These are phyloP conservation scores for Eristalis arbustorum DNA, from an alignment of 2,888 invertebrate species.

Conservation along the genomic window DNA sequence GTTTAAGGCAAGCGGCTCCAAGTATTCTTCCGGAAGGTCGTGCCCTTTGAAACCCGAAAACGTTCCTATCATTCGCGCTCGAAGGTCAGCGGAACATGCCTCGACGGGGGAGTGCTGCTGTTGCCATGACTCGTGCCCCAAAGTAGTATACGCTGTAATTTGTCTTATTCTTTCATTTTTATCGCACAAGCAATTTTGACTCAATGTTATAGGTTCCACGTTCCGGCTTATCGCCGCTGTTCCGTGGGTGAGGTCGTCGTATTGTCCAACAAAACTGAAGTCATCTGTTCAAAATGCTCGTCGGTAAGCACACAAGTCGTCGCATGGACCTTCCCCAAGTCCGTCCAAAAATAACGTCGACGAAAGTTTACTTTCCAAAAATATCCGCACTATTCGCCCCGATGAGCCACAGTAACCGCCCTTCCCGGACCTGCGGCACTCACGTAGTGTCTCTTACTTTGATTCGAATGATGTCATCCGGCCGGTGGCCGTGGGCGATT, in stretches of 20 bases:
- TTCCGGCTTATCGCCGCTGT: constrained; percentile 19
- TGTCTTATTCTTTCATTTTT: neutral
- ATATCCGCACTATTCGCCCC: neutral
- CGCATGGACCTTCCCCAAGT: neutral
- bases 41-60: neutral
- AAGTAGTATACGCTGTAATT: neutral
- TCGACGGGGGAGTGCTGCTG: neutral
- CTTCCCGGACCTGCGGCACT: neutral
- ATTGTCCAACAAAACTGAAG: constrained; percentile 11
- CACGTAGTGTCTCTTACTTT: neutral
- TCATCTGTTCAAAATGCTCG: neutral
- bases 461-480: constrained; percentile 33
- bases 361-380: neutral
- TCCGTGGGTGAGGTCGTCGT: constrained; percentile 14
- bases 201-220: neutral
- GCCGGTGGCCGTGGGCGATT: neutral
- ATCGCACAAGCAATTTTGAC: neutral
- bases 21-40: neutral
- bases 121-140: neutral
- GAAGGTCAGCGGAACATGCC: neutral
- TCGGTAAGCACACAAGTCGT: neutral
- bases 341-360: neutral
- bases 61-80: neutral
- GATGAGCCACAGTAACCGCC: neutral
- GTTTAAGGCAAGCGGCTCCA: neutral